Base-by-base conservation (phyloP, 2,888 invertebrate species). In the Tenthredo mesomela region DNA sequence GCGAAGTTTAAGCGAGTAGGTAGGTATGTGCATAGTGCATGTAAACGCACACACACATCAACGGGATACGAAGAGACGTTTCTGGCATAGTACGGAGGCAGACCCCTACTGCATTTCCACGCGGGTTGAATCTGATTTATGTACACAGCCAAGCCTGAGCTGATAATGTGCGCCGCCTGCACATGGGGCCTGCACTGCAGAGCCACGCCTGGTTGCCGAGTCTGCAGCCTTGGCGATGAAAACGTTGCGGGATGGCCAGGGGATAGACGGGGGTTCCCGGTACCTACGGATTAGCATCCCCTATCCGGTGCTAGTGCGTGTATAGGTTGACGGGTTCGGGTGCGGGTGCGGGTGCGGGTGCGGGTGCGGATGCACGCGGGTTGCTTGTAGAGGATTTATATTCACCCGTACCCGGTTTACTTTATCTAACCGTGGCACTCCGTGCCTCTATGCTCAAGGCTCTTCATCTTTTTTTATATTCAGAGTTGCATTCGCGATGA, bases 111-210 rank as follows among this genome's bases (percentile, higher is more conserved):
- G 67, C 82, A 82, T 82, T 82, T 82, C 70, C 82, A 82, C 70
- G 80, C 80, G 80, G 80, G 50, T 82, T 82, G 70, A 82, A 82
- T 82, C 82, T 82, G 82, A 82, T 82, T 82, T 82, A 82, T 82
- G 82, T 82, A 67, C 82, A 70, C 82, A 47, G 82, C 18, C 58
- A 65, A 82, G 82, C 67, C 33, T 70, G 82, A 67, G 82, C 82
- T 82, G 82, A 82, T 82, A 82, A 82, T 82, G 82, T 82, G 70
- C 67, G 82, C 82, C 70, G 82, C 70, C 82, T 82, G 82, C 82
- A 82, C 67, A 82, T 67, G 80, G 80, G 37, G 67, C 82, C 77
- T 37, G 61, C 21, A 25, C n/a, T n/a, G n/a, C 25, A 61, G 50
- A 40, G 2, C 77, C 40, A 61, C 58, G 80, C 40, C 40, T 37